These are phyloP conservation scores for Drosophila asahinai DNA, from an alignment of 1,140 invertebrate species.

Conservation along the genomic window DNA sequence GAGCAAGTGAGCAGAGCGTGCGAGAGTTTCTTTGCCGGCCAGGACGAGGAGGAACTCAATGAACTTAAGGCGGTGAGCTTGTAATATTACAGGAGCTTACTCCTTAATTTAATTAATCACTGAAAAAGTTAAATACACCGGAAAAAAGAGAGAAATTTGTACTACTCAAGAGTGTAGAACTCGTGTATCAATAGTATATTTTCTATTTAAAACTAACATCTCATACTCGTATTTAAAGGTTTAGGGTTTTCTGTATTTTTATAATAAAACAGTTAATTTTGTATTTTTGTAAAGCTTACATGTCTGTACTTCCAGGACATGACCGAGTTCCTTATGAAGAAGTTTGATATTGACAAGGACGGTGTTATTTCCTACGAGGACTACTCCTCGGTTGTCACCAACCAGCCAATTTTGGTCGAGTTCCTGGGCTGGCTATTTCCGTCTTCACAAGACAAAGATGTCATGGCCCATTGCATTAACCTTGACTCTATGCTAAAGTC, in stretches of 20 bases:
- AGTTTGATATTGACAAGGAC: constrained; percentile 92
- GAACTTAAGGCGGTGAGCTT: constrained; percentile 37
- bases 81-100: neutral
- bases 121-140: too few species aligned
- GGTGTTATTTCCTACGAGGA: constrained; percentile 90
- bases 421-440: constrained; percentile 92
- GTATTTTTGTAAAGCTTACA: neutral
- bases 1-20: constrained; percentile 34
- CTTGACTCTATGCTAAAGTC: neutral
- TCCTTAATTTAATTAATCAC: too few species aligned
- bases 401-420: constrained; percentile 90
- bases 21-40: constrained; percentile 36
- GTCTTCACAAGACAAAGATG: constrained; percentile 5
- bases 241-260: too few species aligned
- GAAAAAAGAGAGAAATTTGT: too few species aligned
- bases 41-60: constrained; percentile 51
- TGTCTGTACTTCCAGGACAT: constrained; percentile 26
- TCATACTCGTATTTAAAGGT: too few species aligned
- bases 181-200: too few species aligned
- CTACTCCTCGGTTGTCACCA: constrained; percentile 88
- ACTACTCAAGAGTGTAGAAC: too few species aligned
- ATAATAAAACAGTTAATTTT: neutral
- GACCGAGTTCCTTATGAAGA: constrained; percentile 89
- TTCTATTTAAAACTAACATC: too few species aligned
- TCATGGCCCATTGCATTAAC: constrained; percentile 48